Conservation (phyloP, 2,113 vertebrate species). For the Pseudonaja textilis region DNA sequence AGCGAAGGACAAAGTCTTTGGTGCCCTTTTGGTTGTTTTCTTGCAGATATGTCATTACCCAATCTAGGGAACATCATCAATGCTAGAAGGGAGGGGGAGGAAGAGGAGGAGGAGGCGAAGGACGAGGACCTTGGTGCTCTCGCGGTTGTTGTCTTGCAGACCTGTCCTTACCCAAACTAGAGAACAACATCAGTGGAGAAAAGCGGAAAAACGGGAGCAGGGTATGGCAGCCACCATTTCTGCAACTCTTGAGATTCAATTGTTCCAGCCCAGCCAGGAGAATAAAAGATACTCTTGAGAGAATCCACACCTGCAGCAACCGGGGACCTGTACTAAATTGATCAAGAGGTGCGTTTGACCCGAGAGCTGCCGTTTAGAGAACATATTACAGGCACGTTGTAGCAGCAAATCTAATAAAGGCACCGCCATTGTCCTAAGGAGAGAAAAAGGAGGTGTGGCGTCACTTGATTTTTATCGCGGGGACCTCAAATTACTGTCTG, state of each 20-base stretch:
- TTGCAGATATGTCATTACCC: too few species aligned
- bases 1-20: too few species aligned
- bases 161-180: background rate
- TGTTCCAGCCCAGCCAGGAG: conserved; percentile 26
- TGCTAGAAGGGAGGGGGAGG: too few species aligned
- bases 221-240: background rate
- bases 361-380: conserved; percentile 58
- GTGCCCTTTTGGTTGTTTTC: too few species aligned
- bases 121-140: too few species aligned
- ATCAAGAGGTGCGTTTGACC: conserved; percentile 60
- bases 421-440: conserved; percentile 33
- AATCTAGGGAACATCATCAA: too few species aligned
- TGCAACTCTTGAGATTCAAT: background rate
- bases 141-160: too few species aligned
- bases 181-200: background rate
- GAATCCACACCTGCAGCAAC: conserved; percentile 29
- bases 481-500: conserved; percentile 47
- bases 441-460: background rate
- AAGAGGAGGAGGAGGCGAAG: too few species aligned
- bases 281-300: conserved; percentile 53
- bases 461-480: conserved; percentile 22
- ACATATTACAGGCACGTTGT: conserved; percentile 40
- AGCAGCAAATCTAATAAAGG: conserved; percentile 56
- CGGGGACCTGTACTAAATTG: conserved; percentile 55
- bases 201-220: background rate